Base-by-base conservation (phyloP, 2,888 invertebrate species). In the Subacronicta megacephala region DNA sequence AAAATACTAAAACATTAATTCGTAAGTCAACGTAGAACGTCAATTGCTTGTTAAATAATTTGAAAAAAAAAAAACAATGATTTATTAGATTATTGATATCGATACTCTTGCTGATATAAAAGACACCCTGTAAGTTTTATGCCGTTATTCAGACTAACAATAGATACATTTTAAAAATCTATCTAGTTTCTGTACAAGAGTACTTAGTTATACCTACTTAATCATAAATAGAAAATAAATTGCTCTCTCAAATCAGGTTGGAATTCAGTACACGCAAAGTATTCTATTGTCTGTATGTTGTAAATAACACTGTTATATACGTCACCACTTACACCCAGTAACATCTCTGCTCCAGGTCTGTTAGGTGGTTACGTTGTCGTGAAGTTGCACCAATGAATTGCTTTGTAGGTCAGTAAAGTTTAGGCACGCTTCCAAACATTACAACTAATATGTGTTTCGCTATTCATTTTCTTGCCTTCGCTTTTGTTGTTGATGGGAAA, bases 321-420 rank as follows among this genome's bases (percentile, higher is more conserved):
- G 26, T 35, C 40, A 50, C 12, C 41, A 45, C 64, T 62, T 29
- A 62, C 52, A 72, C 67, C 40, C 44, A 65, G 63, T 73, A 74
- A 71, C 76, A 78, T 92, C 88, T 92, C 72, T 90, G 80, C 91
- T 87, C 76, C 94, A 94, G 94, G 93, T 94, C 85, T 86, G 71
- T 88, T 91, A 90, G 87, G 85, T 77, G 92, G 88, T 89, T 93
- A 83, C 91, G 90, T 93, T 81, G 82, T 84, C 90, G 90, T 92
- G 85, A 90, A 86, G 84, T 87, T 88, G 84, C 90, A 88, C 84
- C 92, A 90, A 87, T 91, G 90, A 92, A 80, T 89, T 87, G 85
- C 85, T 90, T 90, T 87, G 89, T 93, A 93, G 93, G 93, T 93
- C 89, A 94, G 93, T 93, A 92, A 83, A 78, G 79, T 84, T 84